Percentiles rank a stretch among this genome's conserved stretches.
phyloP scores from a whole-genome alignment of 2,888 invertebrate genomes.

The Amorpha juglandis region DNA sequence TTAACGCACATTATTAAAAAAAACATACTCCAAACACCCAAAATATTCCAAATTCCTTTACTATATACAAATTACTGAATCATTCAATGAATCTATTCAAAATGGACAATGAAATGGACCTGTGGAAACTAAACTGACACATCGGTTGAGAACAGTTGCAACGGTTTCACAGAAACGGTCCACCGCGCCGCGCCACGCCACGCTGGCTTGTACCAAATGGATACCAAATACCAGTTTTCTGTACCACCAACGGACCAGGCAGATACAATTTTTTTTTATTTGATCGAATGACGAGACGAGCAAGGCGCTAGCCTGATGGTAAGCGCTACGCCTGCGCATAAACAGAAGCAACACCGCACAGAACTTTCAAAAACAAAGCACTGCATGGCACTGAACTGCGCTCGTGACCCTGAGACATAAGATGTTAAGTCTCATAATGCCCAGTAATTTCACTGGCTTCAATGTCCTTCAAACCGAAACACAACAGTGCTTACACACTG shows the following conservation, averaged over 20 bases:
- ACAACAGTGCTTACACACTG: too few species aligned
- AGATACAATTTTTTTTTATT: not conserved
- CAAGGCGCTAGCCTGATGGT: too few species aligned
- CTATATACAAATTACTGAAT: not conserved
- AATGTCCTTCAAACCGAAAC: too few species aligned
- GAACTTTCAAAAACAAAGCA: too few species aligned
- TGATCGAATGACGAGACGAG: too few species aligned
- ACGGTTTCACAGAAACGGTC: conserved; percentile 16
- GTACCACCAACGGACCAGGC: not conserved
- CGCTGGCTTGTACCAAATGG: conserved; percentile 7
- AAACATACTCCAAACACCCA: not conserved
- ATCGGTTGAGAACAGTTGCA: not conserved
- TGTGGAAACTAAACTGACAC: conserved; percentile 10
- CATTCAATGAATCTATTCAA: not conserved
- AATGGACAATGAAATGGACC: not conserved
- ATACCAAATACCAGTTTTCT: conserved; percentile 3
- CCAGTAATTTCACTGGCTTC: too few species aligned
- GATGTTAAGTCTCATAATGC: too few species aligned
- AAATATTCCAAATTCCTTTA: not conserved
- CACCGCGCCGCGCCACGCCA: not conserved
- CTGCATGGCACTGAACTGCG: too few species aligned
- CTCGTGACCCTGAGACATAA: too few species aligned
- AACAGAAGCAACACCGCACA: too few species aligned
- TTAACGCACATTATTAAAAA: too few species aligned
- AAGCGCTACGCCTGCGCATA: too few species aligned